Base-by-base conservation (phyloP, 2,888 invertebrate genomes). In the Drosophila recens region DNA sequence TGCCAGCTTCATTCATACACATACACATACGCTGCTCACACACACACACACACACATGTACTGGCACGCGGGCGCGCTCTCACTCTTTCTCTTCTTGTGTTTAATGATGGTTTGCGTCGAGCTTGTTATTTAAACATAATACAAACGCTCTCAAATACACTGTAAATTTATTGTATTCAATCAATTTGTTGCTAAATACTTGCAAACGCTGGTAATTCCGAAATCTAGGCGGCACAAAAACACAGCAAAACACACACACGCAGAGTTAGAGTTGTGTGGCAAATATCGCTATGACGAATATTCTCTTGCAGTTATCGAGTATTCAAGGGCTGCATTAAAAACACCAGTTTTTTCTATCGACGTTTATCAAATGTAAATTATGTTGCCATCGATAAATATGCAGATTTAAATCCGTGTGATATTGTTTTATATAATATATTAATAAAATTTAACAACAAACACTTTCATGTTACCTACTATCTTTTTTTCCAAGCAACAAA, bases 151-250 rank as follows among this genome's bases (percentile, higher is more conserved):
- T 46, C 13, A 40, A 40, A 34, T 43, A 23, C 43, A 49, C 20
- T 43, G 42, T 13, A 30, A 58, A 38, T 48, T 42, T 15, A 15
- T 27, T 10, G 6, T 38, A 42, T 38, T 52, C 10, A 13, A 63
- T 51, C 48, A 51, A 56, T 48, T 13, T 66, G 51, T 59, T 51
- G 23, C 17, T 36, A 49, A 54, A 62, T 11, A 9, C 17, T 58
- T 43, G 66, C 40, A 56, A 65, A 67, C 33, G 53, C 33, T 64
- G 58, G 42, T 42, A 66, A 75, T 67, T 82, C 63, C 56, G 57
- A 69, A 67, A 74, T 71, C 51, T 71, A 67, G 72, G 82, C 89
- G 80, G 72, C 68, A 72, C 72, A 85, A 82, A 68, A 45, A 80
- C 58, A 73, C 70, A 51, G 46, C 59, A 79, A 70, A 62, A 79